These are phyloP conservation scores for Tetragonula carbonaria DNA, from an alignment of 2,888 invertebrate genomes.

Conservation along the genomic window DNA sequence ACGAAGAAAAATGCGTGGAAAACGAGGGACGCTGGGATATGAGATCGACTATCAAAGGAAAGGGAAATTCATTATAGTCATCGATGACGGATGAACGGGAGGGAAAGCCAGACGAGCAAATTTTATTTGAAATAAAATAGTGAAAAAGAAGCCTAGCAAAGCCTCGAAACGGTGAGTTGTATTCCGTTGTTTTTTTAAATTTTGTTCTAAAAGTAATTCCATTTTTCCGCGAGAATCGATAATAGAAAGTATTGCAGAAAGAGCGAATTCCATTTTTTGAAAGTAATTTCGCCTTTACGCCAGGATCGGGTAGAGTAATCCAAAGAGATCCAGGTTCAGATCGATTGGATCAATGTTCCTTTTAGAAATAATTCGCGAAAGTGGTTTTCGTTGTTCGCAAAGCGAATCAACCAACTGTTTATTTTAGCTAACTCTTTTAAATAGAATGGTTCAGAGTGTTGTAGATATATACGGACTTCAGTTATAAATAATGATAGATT, in stretches of 20 bases:
- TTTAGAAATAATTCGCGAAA: not conserved
- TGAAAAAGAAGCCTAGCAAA: not conserved
- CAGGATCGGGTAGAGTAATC: too few species aligned
- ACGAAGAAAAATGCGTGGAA: not conserved
- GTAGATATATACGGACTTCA: not conserved
- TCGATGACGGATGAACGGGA: not conserved
- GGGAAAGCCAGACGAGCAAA: not conserved
- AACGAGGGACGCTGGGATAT: not conserved
- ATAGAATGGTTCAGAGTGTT: not conserved
- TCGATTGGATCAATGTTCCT: too few species aligned
- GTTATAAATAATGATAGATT: not conserved
- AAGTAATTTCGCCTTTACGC: too few species aligned
- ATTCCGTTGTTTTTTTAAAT: too few species aligned
- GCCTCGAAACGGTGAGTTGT: not conserved
- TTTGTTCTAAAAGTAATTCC: too few species aligned
- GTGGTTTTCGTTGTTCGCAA: not conserved
- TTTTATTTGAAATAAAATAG: not conserved
- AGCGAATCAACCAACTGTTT: not conserved
- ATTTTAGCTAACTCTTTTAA: not conserved
- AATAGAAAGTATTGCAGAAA: too few species aligned
- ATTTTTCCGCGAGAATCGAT: too few species aligned
- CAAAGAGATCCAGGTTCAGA: too few species aligned
- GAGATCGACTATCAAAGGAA: not conserved
- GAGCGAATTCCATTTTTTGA: too few species aligned
- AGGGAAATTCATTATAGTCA: constrained; percentile 7